Evolutionary conservation across 2,888 invertebrate genomes (phyloP), one percentile per base, ranked within the genome.

Genomic region (Nasonovia ribisnigri): DNA sequence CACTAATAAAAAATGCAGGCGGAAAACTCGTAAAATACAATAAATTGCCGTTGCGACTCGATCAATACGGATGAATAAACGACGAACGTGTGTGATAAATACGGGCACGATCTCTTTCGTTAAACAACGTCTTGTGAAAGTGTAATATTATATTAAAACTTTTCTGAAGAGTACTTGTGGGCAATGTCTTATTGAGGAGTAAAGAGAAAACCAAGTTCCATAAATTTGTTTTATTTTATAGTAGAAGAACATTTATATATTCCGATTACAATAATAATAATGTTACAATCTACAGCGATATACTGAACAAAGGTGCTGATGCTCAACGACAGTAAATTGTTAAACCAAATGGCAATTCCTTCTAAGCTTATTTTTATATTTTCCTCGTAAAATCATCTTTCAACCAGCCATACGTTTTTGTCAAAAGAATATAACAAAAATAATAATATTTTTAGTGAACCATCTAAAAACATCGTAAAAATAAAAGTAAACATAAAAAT

Each of bases 11-110:
- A 77, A 77, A 77, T 42, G 20, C 36, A 77, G 77, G 20, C 77
- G 20, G 77, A 77, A 77, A 77, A 36, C 36, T 77, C 77, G 77
- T 77, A 36, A 77, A 77, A 77, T 77, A 77, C 77, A 77, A 77
- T 77, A 36, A 77, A 77, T 77, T 36, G 77, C 36, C 0, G 36
- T 36, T 16, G 36, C 8, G 77, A 36, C 36, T 20, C 77, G 77
- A 77, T 77, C 77, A 77, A 77, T 77, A 77, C 20, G 36, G 67
- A n/a, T n/a, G 13, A 67, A 67, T n/a, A 67, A 20, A 77, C 77
- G 20, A 77, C 36, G 20, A 77, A 36, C 36, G 77, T 20, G 77
- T 20, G 77, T 77, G 77, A 77, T 77, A 77, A 77, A 77, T 77
- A 36, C 8, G 8, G 36, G 36, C 2, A 36, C 3, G 20, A 77